These are phyloP conservation scores for Tetramorium bicarinatum DNA, from an alignment of 2,888 invertebrate species.

Conservation along the genomic window DNA sequence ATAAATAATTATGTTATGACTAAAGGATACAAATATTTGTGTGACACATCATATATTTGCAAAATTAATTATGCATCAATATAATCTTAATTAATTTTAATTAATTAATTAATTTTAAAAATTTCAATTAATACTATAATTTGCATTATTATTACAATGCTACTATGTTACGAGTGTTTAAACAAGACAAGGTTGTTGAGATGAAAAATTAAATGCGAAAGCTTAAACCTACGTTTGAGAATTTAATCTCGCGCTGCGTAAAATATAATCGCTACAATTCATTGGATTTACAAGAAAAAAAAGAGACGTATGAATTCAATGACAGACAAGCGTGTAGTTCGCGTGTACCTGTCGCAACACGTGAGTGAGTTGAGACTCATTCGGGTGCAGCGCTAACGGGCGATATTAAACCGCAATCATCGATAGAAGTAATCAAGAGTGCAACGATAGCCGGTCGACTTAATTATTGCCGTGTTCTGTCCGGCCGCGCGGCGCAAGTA, in stretches of 20 bases:
- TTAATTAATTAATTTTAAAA: too few species aligned
- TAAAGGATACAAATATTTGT: neutral
- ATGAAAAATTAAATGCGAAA: neutral
- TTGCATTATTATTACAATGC: neutral
- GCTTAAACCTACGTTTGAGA: too few species aligned
- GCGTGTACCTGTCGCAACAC: slow-evolving; percentile 32
- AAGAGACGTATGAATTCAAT: neutral
- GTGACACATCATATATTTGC: neutral
- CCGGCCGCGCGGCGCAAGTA: slow-evolving; percentile 64
- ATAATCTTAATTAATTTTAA: too few species aligned
- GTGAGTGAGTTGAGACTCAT: slow-evolving; percentile 51
- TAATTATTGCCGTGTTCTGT: slow-evolving; percentile 70
- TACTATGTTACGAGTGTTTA: neutral
- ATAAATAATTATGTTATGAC: too few species aligned
- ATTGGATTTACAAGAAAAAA: neutral
- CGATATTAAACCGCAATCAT: slow-evolving; percentile 74
- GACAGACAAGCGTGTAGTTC: neutral
- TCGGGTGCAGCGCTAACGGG: slow-evolving; percentile 62
- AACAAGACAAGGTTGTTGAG: neutral
- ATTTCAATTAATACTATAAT: neutral
- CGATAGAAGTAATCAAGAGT: slow-evolving; percentile 70
- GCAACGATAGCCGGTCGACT: slow-evolving; percentile 68
- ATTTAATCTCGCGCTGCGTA: neutral
- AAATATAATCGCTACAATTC: neutral
- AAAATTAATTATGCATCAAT: neutral